phyloP scores from a whole-genome alignment of 1,140 invertebrate genomes.

The Pogonognathellus flavescens region DNA sequence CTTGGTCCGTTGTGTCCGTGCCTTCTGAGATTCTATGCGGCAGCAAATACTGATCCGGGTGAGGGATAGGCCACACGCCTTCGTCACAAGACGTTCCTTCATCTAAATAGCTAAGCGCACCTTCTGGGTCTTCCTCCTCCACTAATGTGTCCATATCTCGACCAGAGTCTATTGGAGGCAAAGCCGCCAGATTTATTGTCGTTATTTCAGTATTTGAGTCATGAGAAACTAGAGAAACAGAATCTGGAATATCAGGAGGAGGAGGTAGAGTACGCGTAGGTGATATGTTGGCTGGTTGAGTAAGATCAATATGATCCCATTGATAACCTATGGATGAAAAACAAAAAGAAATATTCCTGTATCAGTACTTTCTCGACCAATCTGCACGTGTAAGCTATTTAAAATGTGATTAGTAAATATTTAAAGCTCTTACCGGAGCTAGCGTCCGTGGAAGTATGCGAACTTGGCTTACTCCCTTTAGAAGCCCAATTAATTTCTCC shows the following conservation, averaged over 20 bases:
- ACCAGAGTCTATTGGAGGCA: conserved; percentile 60
- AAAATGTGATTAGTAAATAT: neutral
- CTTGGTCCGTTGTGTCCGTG: conserved; percentile 45
- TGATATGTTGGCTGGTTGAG: conserved; percentile 64
- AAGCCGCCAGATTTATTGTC: conserved; percentile 61
- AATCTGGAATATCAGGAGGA: conserved; percentile 65
- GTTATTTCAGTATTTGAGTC: conserved; percentile 63
- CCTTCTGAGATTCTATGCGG: conserved; percentile 53
- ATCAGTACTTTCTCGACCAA: too few relatives aligned
- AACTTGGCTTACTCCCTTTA: conserved; percentile 64
- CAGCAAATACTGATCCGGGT: conserved; percentile 64
- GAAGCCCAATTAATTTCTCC: conserved; percentile 67
- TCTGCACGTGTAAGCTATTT: too few relatives aligned
- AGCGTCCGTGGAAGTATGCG: conserved; percentile 58
- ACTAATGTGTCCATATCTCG: conserved; percentile 63
- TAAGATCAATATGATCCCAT: conserved; percentile 64
- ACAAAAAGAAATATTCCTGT: conserved; percentile 5
- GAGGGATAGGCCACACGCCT: conserved; percentile 57
- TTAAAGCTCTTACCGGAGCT: conserved; percentile 51
- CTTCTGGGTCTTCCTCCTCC: conserved; percentile 59
- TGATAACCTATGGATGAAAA: conserved; percentile 51
- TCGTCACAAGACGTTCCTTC: conserved; percentile 61
- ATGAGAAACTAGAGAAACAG: conserved; percentile 63
- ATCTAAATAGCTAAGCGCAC: conserved; percentile 10
- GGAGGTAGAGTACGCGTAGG: conserved; percentile 64